These are phyloP conservation scores for Hirtodrosophila cameraria DNA, from an alignment of 2,888 invertebrate species.

Conservation along the genomic window DNA sequence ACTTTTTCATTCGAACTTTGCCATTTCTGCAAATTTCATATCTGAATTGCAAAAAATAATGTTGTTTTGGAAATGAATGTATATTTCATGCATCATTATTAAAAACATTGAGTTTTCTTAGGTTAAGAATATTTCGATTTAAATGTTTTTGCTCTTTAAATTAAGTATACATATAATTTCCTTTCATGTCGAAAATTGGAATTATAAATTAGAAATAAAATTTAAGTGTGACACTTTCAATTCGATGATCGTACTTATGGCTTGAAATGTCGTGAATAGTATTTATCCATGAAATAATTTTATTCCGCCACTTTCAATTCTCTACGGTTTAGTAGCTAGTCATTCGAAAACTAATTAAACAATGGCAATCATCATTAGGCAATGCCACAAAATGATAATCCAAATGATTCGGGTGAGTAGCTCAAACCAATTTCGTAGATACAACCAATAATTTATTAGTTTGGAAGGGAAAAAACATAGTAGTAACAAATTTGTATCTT, in stretches of 20 bases:
- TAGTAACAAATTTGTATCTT: slow-evolving; percentile 45
- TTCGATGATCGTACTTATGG: background rate
- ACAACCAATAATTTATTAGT: slow-evolving; percentile 57
- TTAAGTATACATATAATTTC: too few species aligned
- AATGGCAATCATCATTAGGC: slow-evolving; percentile 70
- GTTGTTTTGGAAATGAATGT: too few species aligned
- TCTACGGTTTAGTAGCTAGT: slow-evolving; percentile 22
- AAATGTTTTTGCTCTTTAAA: too few species aligned
- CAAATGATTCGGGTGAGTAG: slow-evolving; percentile 69
- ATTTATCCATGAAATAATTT: background rate
- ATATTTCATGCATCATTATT: too few species aligned
- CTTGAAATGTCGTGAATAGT: background rate
- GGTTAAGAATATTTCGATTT: too few species aligned
- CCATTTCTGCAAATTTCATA: too few species aligned
- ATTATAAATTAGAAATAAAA: too few species aligned
- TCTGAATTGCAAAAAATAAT: too few species aligned
- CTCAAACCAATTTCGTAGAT: slow-evolving; percentile 54
- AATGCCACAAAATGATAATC: slow-evolving; percentile 68
- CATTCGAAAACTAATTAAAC: slow-evolving; percentile 60
- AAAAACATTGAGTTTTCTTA: too few species aligned
- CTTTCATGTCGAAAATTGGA: too few species aligned
- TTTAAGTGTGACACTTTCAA: background rate
- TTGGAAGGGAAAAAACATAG: slow-evolving; percentile 33
- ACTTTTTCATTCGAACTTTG: too few species aligned
- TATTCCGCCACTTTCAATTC: slow-evolving; percentile 3